Conservation (phyloP, 1,140 invertebrate species). For the Periplaneta americana region DNA sequence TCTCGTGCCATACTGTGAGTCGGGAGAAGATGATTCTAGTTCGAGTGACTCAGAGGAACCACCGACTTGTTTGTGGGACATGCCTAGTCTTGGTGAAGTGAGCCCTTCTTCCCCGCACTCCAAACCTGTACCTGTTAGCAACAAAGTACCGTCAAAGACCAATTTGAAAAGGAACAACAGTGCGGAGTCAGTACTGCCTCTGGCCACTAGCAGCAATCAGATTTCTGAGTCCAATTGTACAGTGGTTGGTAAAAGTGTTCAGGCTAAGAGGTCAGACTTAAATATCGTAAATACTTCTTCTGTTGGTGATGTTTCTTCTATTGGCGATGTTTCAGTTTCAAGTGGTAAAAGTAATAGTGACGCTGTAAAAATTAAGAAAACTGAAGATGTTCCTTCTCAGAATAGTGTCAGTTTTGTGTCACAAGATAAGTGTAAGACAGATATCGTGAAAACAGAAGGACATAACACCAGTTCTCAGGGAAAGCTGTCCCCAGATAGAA, state of each 20-base stretch:
- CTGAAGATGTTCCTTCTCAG: neutral
- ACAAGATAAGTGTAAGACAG: neutral
- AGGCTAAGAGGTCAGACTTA: neutral
- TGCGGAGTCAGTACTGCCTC: neutral
- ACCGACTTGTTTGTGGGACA: neutral
- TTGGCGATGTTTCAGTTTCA: neutral
- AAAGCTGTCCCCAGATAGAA: too few relatives aligned
- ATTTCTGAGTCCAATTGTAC: neutral
- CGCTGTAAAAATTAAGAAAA: neutral
- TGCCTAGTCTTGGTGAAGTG: neutral
- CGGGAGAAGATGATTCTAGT: slow-evolving; percentile 22
- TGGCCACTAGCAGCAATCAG: neutral
- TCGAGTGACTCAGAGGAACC: slow-evolving; percentile 21
- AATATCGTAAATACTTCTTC: neutral
- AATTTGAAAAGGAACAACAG: neutral
- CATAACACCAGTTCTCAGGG: too few relatives aligned
- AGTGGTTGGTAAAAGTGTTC: neutral
- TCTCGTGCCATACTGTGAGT: slow-evolving; percentile 21
- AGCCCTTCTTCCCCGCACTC: neutral
- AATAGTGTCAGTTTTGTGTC: neutral
- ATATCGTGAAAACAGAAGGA: neutral
- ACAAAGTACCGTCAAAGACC: neutral
- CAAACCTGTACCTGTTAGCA: neutral
- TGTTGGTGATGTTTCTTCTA: too few relatives aligned
- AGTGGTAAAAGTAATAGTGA: neutral